A percentile compares a stretch with the other conserved stretches of the same genome.
phyloP scores from a whole-genome alignment of 1,140 invertebrate genomes.

The Listronotus oregonensis region DNA sequence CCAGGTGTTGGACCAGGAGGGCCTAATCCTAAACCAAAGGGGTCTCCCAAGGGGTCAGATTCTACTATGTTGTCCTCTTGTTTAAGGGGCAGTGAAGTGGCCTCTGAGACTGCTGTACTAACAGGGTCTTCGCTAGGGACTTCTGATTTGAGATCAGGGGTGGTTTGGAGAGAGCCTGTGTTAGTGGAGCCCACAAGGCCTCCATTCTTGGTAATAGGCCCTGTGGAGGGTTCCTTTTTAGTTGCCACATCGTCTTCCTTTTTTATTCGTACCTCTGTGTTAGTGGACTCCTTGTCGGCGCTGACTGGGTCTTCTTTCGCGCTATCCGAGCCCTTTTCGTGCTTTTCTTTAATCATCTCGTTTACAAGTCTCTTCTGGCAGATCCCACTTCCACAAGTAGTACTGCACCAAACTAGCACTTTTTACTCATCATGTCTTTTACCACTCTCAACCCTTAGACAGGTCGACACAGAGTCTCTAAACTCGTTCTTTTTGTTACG shows the following conservation, averaged over 20 bases:
- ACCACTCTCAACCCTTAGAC: slow-evolving; percentile 33
- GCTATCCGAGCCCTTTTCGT: slow-evolving; percentile 55
- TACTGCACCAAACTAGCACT: slow-evolving; percentile 49
- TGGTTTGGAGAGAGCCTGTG: slow-evolving; percentile 52
- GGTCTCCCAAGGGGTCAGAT: slow-evolving; percentile 36
- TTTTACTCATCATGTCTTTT: slow-evolving; percentile 46
- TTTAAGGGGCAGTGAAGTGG: slow-evolving; percentile 42
- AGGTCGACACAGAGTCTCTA: slow-evolving; percentile 34
- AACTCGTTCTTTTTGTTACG: slow-evolving; percentile 43
- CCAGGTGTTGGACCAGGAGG: slow-evolving; percentile 51
- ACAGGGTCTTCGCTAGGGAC: slow-evolving; percentile 42
- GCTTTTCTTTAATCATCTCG: slow-evolving; percentile 57
- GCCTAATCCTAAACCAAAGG: slow-evolving; percentile 37
- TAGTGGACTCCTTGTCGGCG: slow-evolving; percentile 52
- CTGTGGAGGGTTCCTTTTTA: slow-evolving; percentile 48
- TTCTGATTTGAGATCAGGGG: slow-evolving; percentile 49
- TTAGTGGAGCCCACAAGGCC: slow-evolving; percentile 55
- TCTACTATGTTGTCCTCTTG: slow-evolving; percentile 43
- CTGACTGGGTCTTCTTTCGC: slow-evolving; percentile 55
- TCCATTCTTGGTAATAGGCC: slow-evolving; percentile 53
- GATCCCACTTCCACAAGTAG: slow-evolving; percentile 51
- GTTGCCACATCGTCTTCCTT: slow-evolving; percentile 51
- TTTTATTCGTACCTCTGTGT: slow-evolving; percentile 52
- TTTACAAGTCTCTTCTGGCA: slow-evolving; percentile 41
- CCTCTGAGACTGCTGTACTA: slow-evolving; percentile 38